Base-by-base conservation (phyloP, 2,113 vertebrate species). In the Gopherus flavomarginatus region DNA sequence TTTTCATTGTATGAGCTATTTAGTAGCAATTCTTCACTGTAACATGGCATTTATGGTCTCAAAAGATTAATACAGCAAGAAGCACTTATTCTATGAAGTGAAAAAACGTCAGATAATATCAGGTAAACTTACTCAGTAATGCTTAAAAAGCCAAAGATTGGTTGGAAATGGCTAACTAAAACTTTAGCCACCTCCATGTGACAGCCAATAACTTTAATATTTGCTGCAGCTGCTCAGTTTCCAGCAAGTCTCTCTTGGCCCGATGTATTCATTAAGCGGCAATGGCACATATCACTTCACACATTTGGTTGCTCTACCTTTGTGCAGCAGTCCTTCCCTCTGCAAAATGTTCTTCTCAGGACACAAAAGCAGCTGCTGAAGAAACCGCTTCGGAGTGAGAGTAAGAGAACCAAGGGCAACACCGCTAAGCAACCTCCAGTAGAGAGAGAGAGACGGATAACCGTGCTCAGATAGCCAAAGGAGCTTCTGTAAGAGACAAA, bases 301-400 rank as follows among this genome's bases (percentile, higher is more conserved):
- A 2, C 14, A 65, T 92, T 96, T 93, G 56, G 81, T 81, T 35
- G 87, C 93, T 95, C 92, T 97, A 97, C 95, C 97, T 98, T 97
- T 96, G 97, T 97, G 97, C 94, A 85, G 95, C 90, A 26, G 7
- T 94, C 82, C 81, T 97, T 93, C 47, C 49, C 89, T 83, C 77
- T 38, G 65, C 57, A 97, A 96, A 95, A 97, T 96, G 96, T 93
- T 86, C 95, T 94, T 93, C 96, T 93, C 38, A 1, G 90, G 19
- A 35, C 94, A 97, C 96, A 97, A 97, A 98, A 97, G 97, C 98
- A 78, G 97, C 96, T 79, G 94, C 97, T 97, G 94, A 97, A 96
- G 94, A 59, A 90, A 92, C 65, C 0, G 86, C 94, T 94, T 69
- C 62, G 69, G 87, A 93, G 38, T 0, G 81, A 79, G 88, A 50